Evolutionary conservation across 2,888 invertebrate genomes (phyloP), one percentile per base, ranked within the genome.

Genomic region (Cepaea hortensis): DNA sequence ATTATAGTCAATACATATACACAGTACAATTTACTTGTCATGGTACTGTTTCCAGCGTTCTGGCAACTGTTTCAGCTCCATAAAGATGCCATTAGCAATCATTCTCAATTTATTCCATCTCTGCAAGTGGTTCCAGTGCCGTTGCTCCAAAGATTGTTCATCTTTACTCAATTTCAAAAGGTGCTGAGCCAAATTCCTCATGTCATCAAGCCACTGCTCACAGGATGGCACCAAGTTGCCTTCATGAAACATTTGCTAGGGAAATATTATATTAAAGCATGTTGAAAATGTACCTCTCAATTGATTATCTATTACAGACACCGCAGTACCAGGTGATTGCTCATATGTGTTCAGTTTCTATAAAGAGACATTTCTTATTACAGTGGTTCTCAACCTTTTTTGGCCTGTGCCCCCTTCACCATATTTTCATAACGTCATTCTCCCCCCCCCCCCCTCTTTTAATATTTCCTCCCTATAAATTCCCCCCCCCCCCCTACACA

Each of bases 21-120:
- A 11, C 18, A 35, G 23, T 5, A 73, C 48, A 15, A 90, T 92
- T 94, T 92, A 96, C 95, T 96, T 97, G 87, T 96, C 95, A 93
- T 96, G 96, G 91, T 98, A 98, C 0, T 96, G 96, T 86, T 97
- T 96, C 98, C 98, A 98, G 92, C 97, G 97, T 75, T 97, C 97
- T 0, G 98, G 98, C 85, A 98, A 97, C 93, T 97, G 96, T 90
- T 97, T 97, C 84, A 97, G 94, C 88, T 97, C 96, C 90, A 96
- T 95, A 84, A 96, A 96, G 91, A 98, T 96, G 88, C 96, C 95
- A 90, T 97, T 97, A 70, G 98, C 96, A 92, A 96, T 96, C 48
- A 96, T 95, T 3, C 96, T 96, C 0, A 97, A 95, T 70, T 95
- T 95, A 88, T 96, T 96, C 97, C 97, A 98, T 89, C 97, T 96